Evolutionary conservation across 2,797 vertebrate genomes (phyloP).

Genomic region (Poeciliopsis turneri): DNA sequence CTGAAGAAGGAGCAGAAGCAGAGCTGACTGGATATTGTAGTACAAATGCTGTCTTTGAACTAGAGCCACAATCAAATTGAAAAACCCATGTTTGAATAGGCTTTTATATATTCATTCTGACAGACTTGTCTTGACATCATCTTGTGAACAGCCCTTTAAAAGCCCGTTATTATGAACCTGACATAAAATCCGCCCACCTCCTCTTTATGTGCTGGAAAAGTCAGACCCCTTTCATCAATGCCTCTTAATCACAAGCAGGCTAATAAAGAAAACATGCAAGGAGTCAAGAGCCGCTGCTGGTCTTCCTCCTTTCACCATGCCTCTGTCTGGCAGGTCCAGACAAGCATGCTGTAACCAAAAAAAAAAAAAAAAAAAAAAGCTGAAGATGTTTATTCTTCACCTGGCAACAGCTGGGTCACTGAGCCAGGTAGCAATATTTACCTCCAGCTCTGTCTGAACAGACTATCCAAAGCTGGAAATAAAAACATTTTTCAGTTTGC

Average conservation of each 20-base stretch:
- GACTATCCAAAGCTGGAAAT: background rate
- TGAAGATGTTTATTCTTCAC: slow-evolving; percentile 61
- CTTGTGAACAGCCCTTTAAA: slow-evolving; percentile 16
- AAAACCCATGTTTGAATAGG: background rate
- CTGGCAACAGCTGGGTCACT: slow-evolving; percentile 64
- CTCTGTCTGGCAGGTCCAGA: slow-evolving; percentile 50
- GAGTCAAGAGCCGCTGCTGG: slow-evolving; percentile 1
- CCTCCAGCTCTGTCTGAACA: slow-evolving; percentile 13
- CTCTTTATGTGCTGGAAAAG: slow-evolving; percentile 6
- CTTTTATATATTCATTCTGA: background rate
- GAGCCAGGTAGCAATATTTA: slow-evolving; percentile 52
- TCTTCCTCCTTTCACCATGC: background rate
- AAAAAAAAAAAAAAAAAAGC: slow-evolving; percentile 29
- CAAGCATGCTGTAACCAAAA: slow-evolving; percentile 42
- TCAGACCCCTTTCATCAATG: slow-evolving; percentile 22
- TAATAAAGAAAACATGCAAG: slow-evolving; percentile 31
- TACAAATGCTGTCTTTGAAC: background rate
- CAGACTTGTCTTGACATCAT: background rate
- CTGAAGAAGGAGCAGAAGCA: background rate
- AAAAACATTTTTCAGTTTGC: background rate
- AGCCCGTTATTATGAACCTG: slow-evolving; percentile 8
- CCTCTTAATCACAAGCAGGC: slow-evolving; percentile 37
- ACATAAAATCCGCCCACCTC: background rate
- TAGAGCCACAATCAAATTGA: background rate
- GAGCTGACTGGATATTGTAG: background rate